A percentile compares a stretch with the other conserved stretches of the same genome.
These are phyloP conservation scores for Myotis findleyi DNA, from an alignment of 2,797 vertebrate genomes.

Conservation along the genomic window DNA sequence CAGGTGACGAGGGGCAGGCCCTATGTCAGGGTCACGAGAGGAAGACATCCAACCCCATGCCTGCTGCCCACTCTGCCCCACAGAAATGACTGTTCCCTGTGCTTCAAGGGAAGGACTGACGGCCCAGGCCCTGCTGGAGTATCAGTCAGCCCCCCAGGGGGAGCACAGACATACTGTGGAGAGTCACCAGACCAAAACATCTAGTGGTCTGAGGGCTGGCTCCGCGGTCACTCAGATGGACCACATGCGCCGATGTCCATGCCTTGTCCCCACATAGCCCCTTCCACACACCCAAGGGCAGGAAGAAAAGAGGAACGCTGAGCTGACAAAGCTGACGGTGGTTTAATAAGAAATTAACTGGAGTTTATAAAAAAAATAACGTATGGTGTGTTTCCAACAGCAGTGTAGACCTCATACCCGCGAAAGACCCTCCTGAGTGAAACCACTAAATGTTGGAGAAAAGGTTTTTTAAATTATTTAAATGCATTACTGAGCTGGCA, in stretches of 20 bases:
- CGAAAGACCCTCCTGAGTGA: not conserved
- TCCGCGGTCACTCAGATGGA: not conserved
- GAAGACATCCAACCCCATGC: not conserved
- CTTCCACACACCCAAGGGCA: not conserved
- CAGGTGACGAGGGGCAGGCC: not conserved
- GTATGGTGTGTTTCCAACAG: not conserved
- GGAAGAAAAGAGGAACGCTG: not conserved
- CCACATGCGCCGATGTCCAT: not conserved
- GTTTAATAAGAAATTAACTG: conserved; percentile 47
- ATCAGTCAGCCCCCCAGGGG: not conserved
- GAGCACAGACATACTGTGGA: not conserved
- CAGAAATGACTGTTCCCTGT: not conserved
- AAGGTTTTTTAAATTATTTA: conserved; percentile 9
- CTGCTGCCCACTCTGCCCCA: not conserved
- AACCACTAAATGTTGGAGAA: conserved; percentile 28
- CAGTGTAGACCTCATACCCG: not conserved
- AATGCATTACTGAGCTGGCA: conserved; percentile 32
- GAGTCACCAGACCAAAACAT: not conserved
- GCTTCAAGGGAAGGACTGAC: not conserved
- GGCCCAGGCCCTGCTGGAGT: too few relatives aligned
- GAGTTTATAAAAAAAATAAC: conserved; percentile 1
- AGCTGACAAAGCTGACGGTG: not conserved
- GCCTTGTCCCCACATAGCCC: not conserved
- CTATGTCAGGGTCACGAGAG: not conserved
- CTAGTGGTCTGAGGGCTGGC: not conserved